These are phyloP conservation scores for Tichodroma muraria DNA, from an alignment of 2,113 vertebrate species.

Conservation along the genomic window DNA sequence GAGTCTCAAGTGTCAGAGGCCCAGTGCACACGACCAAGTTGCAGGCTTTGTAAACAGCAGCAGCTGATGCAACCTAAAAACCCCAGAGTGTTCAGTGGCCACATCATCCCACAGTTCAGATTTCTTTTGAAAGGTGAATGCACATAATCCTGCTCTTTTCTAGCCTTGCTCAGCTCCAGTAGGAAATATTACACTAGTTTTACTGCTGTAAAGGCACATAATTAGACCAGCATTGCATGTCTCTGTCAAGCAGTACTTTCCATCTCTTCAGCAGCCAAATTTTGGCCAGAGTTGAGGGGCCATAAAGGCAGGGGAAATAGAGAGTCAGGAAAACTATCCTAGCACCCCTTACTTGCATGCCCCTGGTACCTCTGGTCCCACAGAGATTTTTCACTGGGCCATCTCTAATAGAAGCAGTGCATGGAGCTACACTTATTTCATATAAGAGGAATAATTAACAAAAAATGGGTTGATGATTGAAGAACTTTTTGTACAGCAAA, in stretches of 20 bases:
- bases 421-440: not conserved
- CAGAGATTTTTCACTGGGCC: not conserved
- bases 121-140: not conserved
- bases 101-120: not conserved
- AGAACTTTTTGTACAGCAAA: not conserved
- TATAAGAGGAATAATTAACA: not conserved
- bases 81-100: rapidly evolving
- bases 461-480: not conserved
- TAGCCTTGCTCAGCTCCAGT: not conserved
- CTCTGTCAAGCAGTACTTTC: not conserved
- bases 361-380: not conserved
- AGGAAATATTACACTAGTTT: not conserved
- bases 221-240: not conserved
- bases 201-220: not conserved
- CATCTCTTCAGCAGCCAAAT: not conserved
- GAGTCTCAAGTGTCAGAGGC: not conserved
- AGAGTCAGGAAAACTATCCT: not conserved
- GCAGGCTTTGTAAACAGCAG: not conserved
- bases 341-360: not conserved
- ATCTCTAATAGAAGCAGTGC: not conserved
- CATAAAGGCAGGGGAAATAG: not conserved
- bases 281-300: not conserved
- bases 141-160: not conserved
- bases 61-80: not conserved
- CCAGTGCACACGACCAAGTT: not conserved